Conservation (phyloP, 2,113 vertebrate genomes). For the Sapayoa aenigma region DNA sequence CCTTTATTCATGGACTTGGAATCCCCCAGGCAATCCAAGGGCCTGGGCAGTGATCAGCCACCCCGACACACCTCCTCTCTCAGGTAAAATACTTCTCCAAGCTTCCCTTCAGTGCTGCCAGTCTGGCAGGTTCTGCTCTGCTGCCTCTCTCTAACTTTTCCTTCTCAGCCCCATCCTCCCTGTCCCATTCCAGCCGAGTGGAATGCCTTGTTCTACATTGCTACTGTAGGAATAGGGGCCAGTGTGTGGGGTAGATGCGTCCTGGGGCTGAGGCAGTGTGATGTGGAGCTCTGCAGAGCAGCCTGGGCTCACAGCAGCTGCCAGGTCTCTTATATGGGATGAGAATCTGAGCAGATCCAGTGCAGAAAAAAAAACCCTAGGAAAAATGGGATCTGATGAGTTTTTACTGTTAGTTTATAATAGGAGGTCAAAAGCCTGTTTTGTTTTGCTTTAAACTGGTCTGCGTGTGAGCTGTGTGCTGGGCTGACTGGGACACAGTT, state of each 20-base stretch:
- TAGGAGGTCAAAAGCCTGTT: background rate
- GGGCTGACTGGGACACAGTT: background rate
- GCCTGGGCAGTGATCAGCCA: background rate
- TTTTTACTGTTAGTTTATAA: background rate
- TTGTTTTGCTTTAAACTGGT: background rate
- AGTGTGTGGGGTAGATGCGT: no score
- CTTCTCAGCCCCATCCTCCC: background rate
- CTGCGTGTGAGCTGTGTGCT: background rate
- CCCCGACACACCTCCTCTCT: fast-evolving
- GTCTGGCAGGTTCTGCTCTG: background rate
- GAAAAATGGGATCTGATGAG: fast-evolving
- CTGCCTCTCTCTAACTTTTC: background rate
- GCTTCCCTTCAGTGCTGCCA: background rate
- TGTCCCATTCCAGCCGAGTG: fast-evolving
- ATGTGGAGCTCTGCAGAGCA: background rate
- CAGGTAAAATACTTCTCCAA: background rate
- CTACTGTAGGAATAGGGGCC: background rate
- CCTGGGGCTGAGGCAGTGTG: fast-evolving
- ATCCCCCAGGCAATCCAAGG: fast-evolving
- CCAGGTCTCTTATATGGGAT: background rate
- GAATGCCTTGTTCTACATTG: fast-evolving
- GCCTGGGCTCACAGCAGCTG: fast-evolving
- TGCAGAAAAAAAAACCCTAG: background rate
- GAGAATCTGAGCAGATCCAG: background rate
- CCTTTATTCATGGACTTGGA: fast-evolving